A percentile compares a stretch with the other conserved stretches of the same genome.
phyloP scores from a whole-genome alignment of 2,113 vertebrate species.

The Seriola quinqueradiata region DNA sequence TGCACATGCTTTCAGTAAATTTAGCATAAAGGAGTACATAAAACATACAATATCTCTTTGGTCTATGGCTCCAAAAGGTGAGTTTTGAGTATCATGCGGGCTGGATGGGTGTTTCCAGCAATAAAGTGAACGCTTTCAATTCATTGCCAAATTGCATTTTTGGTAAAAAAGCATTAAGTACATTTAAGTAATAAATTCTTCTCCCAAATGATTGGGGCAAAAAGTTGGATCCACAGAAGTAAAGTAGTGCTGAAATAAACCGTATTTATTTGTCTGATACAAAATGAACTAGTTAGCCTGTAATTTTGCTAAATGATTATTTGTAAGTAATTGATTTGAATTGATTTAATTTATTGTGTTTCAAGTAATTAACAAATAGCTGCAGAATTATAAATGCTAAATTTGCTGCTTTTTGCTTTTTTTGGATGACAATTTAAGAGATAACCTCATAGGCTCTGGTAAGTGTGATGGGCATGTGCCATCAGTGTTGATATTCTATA shows the following conservation, averaged over 20 bases:
- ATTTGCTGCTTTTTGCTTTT: background rate
- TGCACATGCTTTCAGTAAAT: background rate
- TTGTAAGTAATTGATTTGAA: background rate
- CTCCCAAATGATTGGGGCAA: background rate
- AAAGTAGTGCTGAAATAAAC: background rate
- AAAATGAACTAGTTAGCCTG: too few species aligned
- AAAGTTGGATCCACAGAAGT: background rate
- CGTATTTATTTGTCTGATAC: background rate
- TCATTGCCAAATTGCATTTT: background rate
- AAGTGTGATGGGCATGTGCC: background rate
- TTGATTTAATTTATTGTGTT: background rate
- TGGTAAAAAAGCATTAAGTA: background rate
- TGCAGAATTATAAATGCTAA: background rate
- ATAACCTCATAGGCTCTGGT: background rate
- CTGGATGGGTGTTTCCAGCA: background rate
- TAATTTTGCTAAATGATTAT: background rate
- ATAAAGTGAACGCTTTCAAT: background rate
- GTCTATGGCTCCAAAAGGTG: background rate
- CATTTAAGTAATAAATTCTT: background rate
- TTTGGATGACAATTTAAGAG: background rate
- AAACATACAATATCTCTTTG: background rate
- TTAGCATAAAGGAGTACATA: background rate
- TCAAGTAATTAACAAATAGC: background rate
- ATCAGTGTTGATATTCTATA: background rate
- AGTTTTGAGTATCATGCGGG: constrained; percentile 28